Base-by-base conservation (phyloP, 2,888 invertebrate species). In the Callimorpha dominula region DNA sequence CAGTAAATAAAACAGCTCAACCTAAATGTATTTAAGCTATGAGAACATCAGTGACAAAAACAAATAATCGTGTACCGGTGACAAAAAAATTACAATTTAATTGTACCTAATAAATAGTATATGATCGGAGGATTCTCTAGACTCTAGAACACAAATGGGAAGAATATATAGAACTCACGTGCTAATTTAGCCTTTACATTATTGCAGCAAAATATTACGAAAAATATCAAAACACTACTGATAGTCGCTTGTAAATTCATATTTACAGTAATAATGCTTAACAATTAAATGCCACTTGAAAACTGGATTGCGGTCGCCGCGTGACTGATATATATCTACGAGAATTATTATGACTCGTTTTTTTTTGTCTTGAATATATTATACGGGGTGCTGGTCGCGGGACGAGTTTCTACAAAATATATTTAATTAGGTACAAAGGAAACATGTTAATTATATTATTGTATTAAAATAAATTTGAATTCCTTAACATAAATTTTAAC, bases 161-260 rank as follows among this genome's bases (percentile, higher is more conserved):
- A 31, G 31, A 46, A 60, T 60, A 60, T 1, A 0, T 17, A 17
- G 3, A 49, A 93, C 94, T 93, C 83, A 94, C 94, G 94, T 79
- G 93, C 91, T 70, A 92, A 74, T 83, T 86, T 94, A 0, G 93
- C 89, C 72, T 88, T 79, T 79, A 88, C 90, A 81, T 82, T 78
- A 50, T 81, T 80, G 74, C 83, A 87, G 72, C 88, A 83, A 68
- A 86, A 79, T 70, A 88, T 69, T 65, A 91, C 64, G 52, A 88
- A 78, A 82, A 85, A 84, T 71, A 91, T 76, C 20, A 87, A 77
- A 68, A 87, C 86, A 87, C 86, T 77, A 69, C 77, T 79, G 68
- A 84, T 50, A 50, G 78, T 68, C n/a, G 76, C 77, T 79, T 88
- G 85, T 72, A 87, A 81, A 83, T 85, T 87, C 92, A 92, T 93